Conservation (phyloP, 1,140 invertebrate species). For the Drosophila carrolli region DNA sequence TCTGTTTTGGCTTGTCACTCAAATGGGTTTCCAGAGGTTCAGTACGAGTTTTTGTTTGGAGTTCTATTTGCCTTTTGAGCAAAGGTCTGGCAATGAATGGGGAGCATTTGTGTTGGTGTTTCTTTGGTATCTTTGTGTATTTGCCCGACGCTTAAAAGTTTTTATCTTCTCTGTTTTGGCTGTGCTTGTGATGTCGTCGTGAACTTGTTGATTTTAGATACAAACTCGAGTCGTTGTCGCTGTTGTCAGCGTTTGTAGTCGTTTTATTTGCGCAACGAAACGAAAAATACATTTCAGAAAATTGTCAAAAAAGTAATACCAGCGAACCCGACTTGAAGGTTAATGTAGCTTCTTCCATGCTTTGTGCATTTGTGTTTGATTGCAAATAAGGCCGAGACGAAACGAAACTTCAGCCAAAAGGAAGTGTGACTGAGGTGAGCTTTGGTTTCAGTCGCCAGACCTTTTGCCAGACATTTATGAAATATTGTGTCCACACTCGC, state of each 20-base stretch:
- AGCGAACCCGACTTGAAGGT: slow-evolving; percentile 64
- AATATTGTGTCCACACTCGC: slow-evolving; percentile 56
- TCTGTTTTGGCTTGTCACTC: slow-evolving; percentile 55
- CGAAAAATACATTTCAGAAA: slow-evolving; percentile 55
- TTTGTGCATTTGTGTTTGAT: slow-evolving; percentile 65
- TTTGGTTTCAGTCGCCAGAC: slow-evolving; percentile 32
- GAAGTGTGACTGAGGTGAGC: slow-evolving; percentile 12
- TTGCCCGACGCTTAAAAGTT: slow-evolving; percentile 72
- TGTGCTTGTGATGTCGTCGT: slow-evolving; percentile 57
- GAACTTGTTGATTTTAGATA: slow-evolving; percentile 83
- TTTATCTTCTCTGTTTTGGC: slow-evolving; percentile 65
- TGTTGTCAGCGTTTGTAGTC: slow-evolving; percentile 41
- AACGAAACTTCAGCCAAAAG: slow-evolving; percentile 41
- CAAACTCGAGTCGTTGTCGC: slow-evolving; percentile 55
- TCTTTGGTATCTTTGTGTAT: slow-evolving; percentile 42
- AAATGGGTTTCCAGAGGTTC: slow-evolving; percentile 42
- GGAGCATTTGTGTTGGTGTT: slow-evolving; percentile 31
- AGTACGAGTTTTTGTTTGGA: slow-evolving; percentile 12
- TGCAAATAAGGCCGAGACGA: slow-evolving; percentile 62
- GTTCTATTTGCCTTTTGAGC: slow-evolving; percentile 66
- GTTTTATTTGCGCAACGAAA: slow-evolving; percentile 75
- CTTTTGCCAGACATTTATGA: slow-evolving; percentile 47
- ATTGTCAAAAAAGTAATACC: slow-evolving; percentile 65
- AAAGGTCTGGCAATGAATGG: slow-evolving; percentile 70
- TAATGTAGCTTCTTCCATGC: slow-evolving; percentile 70